Conservation (phyloP, 2,797 vertebrate genomes). For the Neomorphus geoffroyi region DNA sequence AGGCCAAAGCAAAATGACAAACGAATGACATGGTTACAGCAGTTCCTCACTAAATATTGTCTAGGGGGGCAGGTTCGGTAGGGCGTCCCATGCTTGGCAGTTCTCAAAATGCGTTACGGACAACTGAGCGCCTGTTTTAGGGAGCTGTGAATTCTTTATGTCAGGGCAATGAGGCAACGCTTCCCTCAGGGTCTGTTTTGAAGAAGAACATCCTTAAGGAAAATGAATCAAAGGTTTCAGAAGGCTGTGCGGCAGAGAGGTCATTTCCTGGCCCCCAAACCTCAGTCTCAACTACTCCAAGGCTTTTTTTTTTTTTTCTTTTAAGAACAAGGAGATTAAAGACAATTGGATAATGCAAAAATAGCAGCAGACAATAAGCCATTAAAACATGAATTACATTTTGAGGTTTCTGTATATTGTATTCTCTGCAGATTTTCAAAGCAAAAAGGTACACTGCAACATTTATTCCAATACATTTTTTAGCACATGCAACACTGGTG, state of each 20-base stretch:
- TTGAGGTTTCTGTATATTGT: constrained; percentile 46
- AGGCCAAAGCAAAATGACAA: background rate
- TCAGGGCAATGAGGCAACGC: rapidly evolving
- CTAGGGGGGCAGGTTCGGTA: rapidly evolving
- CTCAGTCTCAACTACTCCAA: background rate
- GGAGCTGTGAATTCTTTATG: background rate
- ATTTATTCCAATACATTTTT: constrained; percentile 11
- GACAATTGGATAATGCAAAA: background rate
- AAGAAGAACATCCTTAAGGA: background rate
- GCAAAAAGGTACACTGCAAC: constrained; percentile 25
- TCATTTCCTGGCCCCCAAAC: background rate
- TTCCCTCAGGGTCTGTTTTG: background rate
- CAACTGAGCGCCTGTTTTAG: rapidly evolving
- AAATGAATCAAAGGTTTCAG: background rate
- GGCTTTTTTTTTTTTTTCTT: background rate
- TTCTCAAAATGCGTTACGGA: background rate
- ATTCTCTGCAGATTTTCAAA: constrained; percentile 37
- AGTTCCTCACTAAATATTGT: background rate
- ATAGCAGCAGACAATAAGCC: constrained; percentile 6
- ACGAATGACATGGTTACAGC: rapidly evolving
- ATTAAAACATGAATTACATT: constrained; percentile 29
- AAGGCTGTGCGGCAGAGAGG: background rate
- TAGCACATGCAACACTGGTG: constrained; percentile 45
- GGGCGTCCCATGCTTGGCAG: background rate
- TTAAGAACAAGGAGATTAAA: background rate